Base-by-base conservation (phyloP, 1,140 invertebrate genomes). In the Caenorhabditis inopinata region DNA sequence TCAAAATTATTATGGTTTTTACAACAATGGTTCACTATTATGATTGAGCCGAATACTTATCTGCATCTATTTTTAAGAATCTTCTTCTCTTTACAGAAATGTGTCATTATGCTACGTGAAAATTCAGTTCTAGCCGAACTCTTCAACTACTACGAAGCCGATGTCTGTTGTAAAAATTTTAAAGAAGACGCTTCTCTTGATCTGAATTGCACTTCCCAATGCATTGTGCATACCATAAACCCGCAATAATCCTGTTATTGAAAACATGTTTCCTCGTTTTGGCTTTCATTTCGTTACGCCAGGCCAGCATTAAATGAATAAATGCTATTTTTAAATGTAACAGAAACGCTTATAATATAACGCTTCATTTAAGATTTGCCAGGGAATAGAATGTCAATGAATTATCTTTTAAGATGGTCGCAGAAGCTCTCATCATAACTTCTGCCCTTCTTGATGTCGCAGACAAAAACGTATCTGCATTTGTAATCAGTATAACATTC, bases 161-260 rank as follows among this genome's bases (percentile, higher is more conserved):
- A 80, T 74, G 73, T 80, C 25, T 80, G 79, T 23, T 80, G 79
- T 53, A 74, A 80, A 45, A 80, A 58, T 21, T 79, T 79, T 27
- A 79, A 79, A 23, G 23, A 68, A 45, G 53, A 49, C 4, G 58
- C 58, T 18, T 68, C 58, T 5, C n/a, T 68, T 1, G 58, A 68
- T 68, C 32, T 68, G 4, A 32, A 68, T 68, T 68, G 58, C n/a
- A 68, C 32, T n/a, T 38, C 58, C 1, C 25, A 42, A 32, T 68
- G 58, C n/a, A 68, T 68, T 42, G 58, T 42, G 12, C 58, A 68
- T 68, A 16, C 58, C 16, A 68, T 18, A 25, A 68, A 68, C 38
- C 16, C 35, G 23, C 32, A 68, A 25, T 68, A 38, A 42, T n/a
- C n/a, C n/a, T n/a, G n/a, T n/a, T n/a, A n/a, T n/a, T n/a, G n/a